Evolutionary conservation across 2,113 vertebrate genomes (phyloP).

Genomic region (Lasiurus borealis): DNA sequence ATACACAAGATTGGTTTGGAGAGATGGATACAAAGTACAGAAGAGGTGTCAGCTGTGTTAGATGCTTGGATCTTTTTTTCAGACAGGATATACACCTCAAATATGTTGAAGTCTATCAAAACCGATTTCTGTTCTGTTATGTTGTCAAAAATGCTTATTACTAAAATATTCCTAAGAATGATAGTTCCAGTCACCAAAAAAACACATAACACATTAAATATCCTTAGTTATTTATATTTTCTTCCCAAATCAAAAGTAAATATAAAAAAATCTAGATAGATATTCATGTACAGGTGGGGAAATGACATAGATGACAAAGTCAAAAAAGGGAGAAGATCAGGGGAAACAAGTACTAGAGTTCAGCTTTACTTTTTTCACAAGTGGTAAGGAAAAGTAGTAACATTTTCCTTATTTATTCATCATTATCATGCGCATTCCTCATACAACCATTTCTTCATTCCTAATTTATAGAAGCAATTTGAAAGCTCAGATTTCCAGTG

Average conservation of each 20-base stretch:
- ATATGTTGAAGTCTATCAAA: conserved; percentile 34
- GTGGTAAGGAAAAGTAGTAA: not conserved
- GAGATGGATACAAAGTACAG: conserved; percentile 57
- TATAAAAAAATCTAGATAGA: conserved; percentile 42
- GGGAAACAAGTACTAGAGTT: not conserved
- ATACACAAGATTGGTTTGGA: conserved; percentile 43
- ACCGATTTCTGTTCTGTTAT: conserved; percentile 41
- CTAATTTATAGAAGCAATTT: not conserved
- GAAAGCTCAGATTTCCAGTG: not conserved
- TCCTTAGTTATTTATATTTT: conserved; percentile 1
- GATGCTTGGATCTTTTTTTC: not conserved
- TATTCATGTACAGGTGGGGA: not conserved
- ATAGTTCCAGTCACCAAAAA: conserved; percentile 38
- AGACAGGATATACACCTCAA: conserved; percentile 1
- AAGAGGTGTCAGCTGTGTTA: not conserved
- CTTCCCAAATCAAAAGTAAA: conserved; percentile 38
- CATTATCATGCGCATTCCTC: not conserved
- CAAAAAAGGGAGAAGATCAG: not conserved
- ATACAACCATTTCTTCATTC: not conserved
- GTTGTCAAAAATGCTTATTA: conserved; percentile 33
- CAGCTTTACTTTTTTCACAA: not conserved
- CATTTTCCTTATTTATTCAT: not conserved
- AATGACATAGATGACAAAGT: not conserved
- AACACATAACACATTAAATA: not conserved
- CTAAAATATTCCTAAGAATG: conserved; percentile 46